Base-by-base conservation (phyloP, 2,888 invertebrate genomes). In the Amphipoea lucens region DNA sequence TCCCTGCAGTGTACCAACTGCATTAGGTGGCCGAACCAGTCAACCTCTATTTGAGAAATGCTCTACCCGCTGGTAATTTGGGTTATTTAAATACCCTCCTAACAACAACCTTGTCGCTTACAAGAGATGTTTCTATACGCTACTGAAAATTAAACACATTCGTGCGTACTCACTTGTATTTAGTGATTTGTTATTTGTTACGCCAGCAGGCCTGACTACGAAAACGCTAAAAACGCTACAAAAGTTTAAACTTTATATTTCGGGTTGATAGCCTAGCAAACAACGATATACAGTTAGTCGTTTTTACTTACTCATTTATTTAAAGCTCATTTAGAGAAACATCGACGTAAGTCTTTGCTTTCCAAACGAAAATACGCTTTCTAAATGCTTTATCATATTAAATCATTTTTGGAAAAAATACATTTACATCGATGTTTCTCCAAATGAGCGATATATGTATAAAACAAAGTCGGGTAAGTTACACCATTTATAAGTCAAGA, bases 21-120 rank as follows among this genome's bases (percentile, higher is more conserved):
- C 23, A 48, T 60, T 67, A 7, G 40, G 29, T 42, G 45, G 20
- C 29, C 40, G 42, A 62, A 62, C 14, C 7, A 54, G 45, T 20
- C 12, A 36, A 51, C 17, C 36, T 54, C 9, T 23, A 57, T 36
- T 29, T 23, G 23, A 71, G 7, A 71, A 71, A 71, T 71, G 57
- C 23, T 74, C 54, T 42, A 69, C 51, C 11, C 29, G 17, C 23
- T 45, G 17, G 29, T 29, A 17, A 70, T 17, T 29, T 29, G 29
- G 29, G 1, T 29, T 36, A 45, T 70, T 42, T 70, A 45, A 42
- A 70, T 75, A 57, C 74, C 29, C 12, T 68, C 17, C 3, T 48
- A 42, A 74, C 29, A 54, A 69, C 69, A 74, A 54, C 29, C 54
- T 54, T 54, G 20, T 29, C 12, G 3, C n/a, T 42, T 74, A 54